Evolutionary conservation across 1,140 invertebrate species (phyloP).

Genomic region (Conus betulinus): DNA sequence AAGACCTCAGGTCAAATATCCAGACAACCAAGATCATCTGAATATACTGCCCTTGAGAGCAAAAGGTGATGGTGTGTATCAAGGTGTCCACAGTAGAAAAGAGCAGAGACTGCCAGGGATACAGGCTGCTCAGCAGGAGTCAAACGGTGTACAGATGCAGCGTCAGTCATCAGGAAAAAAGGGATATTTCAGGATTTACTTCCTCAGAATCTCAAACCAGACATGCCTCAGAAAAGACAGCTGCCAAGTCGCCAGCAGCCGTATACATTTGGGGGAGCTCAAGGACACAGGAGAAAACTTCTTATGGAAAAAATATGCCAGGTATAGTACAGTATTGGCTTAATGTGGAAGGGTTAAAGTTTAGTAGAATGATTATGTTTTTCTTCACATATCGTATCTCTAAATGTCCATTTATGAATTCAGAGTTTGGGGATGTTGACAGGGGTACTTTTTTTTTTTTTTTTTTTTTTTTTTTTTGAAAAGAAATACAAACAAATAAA

Average conservation of each 20-base stretch:
- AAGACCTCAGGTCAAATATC: not conserved
- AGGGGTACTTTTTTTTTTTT: no score
- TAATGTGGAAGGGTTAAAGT: not conserved
- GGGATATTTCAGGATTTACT: not conserved
- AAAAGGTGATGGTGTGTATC: no score
- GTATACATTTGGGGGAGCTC: not conserved
- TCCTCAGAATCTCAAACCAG: not conserved
- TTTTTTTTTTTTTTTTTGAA: no score
- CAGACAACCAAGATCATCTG: no score
- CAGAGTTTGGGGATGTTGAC: no score
- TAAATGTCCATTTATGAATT: no score
- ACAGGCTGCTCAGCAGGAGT: not conserved
- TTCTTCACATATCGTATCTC: no score
- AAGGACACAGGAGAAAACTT: conserved; percentile 47
- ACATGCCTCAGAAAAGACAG: not conserved
- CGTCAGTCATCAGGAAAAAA: not conserved
- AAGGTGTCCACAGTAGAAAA: no score
- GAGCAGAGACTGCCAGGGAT: not conserved
- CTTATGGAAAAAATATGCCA: conserved; percentile 63
- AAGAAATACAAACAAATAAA: no score
- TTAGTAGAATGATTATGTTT: no score
- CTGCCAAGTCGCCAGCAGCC: not conserved
- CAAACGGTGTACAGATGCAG: not conserved
- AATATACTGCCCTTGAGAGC: no score
- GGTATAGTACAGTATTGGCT: conserved; percentile 43